These are phyloP conservation scores for Tipula vernalis DNA, from an alignment of 2,888 invertebrate species.

Conservation along the genomic window DNA sequence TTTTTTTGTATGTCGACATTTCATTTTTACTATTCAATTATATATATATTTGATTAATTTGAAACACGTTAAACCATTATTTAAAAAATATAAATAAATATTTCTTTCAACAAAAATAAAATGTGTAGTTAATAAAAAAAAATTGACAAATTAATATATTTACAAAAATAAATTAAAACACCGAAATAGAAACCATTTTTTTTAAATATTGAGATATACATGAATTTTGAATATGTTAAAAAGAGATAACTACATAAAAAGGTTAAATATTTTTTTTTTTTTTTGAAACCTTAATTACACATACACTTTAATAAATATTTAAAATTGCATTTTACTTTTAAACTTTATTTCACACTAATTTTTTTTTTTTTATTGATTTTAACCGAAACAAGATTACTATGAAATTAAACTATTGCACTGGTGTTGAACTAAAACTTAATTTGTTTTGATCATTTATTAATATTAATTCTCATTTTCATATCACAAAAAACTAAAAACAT, in stretches of 20 bases:
- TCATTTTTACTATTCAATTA: neutral
- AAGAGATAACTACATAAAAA: neutral
- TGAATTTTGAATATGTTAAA: neutral
- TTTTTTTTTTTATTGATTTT: neutral
- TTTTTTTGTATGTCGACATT: neutral
- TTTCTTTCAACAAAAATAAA: neutral
- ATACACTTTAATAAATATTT: neutral
- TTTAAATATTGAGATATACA: neutral
- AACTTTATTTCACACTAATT: neutral
- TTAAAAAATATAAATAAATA: neutral
- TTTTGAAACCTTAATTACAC: neutral
- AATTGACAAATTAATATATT: neutral
- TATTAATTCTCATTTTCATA: neutral
- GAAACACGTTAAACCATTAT: neutral
- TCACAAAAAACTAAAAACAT: neutral
- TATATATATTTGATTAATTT: neutral
- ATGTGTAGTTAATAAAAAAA: neutral
- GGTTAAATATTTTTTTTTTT: neutral
- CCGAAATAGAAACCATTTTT: constrained; percentile 4
- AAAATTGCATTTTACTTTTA: neutral
- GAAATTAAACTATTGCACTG: neutral
- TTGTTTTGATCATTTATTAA: neutral
- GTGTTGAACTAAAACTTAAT: neutral
- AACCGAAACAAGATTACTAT: neutral
- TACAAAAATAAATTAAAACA: neutral